Evolutionary conservation across 2,888 invertebrate genomes (phyloP).

Genomic region (Coremacera marginata): DNA sequence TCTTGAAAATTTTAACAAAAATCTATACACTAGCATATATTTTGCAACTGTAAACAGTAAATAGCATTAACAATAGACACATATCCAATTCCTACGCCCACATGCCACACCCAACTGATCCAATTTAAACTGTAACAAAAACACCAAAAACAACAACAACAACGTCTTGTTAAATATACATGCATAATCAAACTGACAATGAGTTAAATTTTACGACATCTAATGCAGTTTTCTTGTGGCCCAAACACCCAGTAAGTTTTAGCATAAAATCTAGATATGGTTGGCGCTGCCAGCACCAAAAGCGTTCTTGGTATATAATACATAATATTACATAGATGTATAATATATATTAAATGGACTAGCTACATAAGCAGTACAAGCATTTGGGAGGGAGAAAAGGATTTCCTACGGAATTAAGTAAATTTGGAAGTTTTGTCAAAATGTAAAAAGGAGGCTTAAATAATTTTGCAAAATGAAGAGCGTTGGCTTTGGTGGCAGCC

Average conservation of each 20-base stretch:
- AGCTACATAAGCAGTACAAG: neutral
- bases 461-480: conserved; percentile 40
- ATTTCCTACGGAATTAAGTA: conserved; percentile 46
- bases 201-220: conserved; percentile 48
- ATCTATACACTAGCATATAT: too few species aligned
- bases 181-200: conserved; percentile 48
- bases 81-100: neutral
- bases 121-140: conserved; percentile 17
- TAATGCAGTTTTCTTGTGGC: conserved; percentile 39
- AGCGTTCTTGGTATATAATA: neutral
- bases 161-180: conserved; percentile 44
- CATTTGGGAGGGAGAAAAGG: conserved; percentile 26
- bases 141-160: conserved; percentile 9
- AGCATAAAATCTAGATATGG: conserved; percentile 6
- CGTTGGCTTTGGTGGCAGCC: neutral
- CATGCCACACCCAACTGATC: conserved; percentile 7
- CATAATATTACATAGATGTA: neutral
- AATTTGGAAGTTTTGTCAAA: conserved; percentile 49
- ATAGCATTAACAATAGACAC: too few species aligned
- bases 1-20: too few species aligned
- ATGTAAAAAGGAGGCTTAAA: conserved; percentile 44
- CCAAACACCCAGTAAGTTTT: conserved; percentile 7
- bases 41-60: too few species aligned
- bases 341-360: neutral
- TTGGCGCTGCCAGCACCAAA: neutral